Percentiles rank a stretch among this genome's conserved stretches.
Evolutionary conservation across 2,797 vertebrate genomes (phyloP).

Genomic region (Mallotus villosus): DNA sequence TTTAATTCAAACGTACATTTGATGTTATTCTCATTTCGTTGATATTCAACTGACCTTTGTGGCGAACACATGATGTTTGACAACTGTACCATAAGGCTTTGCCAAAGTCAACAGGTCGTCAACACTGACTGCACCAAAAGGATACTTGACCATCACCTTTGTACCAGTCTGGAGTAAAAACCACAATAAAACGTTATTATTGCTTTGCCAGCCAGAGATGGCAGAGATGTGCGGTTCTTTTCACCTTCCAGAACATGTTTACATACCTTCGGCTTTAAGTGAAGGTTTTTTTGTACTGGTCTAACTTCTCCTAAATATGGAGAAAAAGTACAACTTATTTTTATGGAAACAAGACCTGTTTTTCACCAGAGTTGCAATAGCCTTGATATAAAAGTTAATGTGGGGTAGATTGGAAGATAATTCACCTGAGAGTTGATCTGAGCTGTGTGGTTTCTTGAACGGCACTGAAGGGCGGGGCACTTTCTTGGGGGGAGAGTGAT

Average conservation of each 20-base stretch:
- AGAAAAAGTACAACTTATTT: background rate
- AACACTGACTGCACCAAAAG: constrained; percentile 37
- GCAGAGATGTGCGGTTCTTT: background rate
- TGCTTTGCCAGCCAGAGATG: background rate
- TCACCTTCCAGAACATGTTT: no score
- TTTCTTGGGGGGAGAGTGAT: constrained; percentile 19
- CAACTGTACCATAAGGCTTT: constrained; percentile 48
- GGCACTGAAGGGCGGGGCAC: constrained; percentile 26
- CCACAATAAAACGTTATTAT: background rate
- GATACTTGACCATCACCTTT: constrained; percentile 54
- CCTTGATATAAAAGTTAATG: background rate
- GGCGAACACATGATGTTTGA: constrained; percentile 55
- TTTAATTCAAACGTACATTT: background rate
- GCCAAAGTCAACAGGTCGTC: constrained; percentile 46
- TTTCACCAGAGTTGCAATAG: background rate
- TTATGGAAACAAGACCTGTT: background rate
- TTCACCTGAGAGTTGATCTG: constrained; percentile 34
- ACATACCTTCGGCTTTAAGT: constrained; percentile 23
- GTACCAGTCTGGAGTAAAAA: constrained; percentile 37
- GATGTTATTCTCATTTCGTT: background rate
- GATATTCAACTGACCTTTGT: constrained; percentile 41
- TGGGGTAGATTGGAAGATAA: background rate
- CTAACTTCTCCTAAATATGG: constrained; percentile 27
- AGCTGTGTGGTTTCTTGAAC: constrained; percentile 35
- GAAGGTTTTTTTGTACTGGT: constrained; percentile 5